Percentiles rank a stretch among this genome's conserved stretches.
These are phyloP conservation scores for Melanotaenia parkinsoni DNA, from an alignment of 2,797 vertebrate genomes.

Conservation along the genomic window DNA sequence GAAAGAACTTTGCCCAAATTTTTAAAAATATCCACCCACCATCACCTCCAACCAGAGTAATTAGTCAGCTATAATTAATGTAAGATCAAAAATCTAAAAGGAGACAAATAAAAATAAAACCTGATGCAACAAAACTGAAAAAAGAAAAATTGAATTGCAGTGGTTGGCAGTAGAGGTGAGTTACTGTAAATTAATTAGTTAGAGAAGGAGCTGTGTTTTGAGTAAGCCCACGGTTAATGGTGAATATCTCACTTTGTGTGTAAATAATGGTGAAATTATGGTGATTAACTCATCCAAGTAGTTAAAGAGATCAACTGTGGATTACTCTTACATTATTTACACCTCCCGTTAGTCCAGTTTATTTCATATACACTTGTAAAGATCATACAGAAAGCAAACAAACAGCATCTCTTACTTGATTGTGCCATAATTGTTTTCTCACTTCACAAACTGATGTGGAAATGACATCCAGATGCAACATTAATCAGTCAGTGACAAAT, in stretches of 20 bases:
- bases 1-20: neutral
- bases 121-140: neutral
- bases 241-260: conserved; percentile 16
- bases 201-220: neutral
- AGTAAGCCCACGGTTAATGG: conserved; percentile 3
- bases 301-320: conserved; percentile 26
- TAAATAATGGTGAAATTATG: conserved; percentile 30
- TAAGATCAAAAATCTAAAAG: neutral
- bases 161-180: neutral
- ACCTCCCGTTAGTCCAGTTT: conserved; percentile 38
- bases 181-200: conserved; percentile 11
- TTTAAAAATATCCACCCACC: neutral
- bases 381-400: conserved; percentile 22
- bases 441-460: conserved; percentile 23
- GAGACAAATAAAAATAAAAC: neutral
- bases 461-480: conserved; percentile 32
- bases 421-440: conserved; percentile 16
- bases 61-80: conserved; percentile 2
- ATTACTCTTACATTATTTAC: conserved; percentile 45
- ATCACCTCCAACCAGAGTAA: neutral
- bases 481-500: conserved; percentile 21
- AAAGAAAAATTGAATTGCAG: neutral
- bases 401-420: conserved; percentile 20
- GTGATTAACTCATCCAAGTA: conserved; percentile 40
- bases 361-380: conserved; percentile 24